Conservation (phyloP, 2,113 vertebrate species). For the Rattus norvegicus region GRCr8 NC_086034.1:48015001-48015500, state of each 20-base stretch:
- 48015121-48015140: conserved; percentile 11
- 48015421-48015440: neutral
- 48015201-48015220: neutral
- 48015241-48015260: neutral
- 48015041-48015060: neutral
- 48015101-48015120: neutral
- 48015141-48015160: neutral
- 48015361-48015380: neutral
- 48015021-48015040: neutral
- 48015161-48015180: neutral
- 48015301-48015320: neutral
- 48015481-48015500: neutral
- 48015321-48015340: neutral
- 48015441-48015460: no score
- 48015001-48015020: neutral
- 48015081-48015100: neutral
- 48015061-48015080: neutral
- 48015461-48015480: no score
- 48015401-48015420: neutral
- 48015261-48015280: neutral
- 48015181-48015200: neutral
- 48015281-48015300: neutral
- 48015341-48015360: neutral
- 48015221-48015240: neutral
- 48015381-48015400: neutral